These are phyloP conservation scores for Danaus chrysippus DNA, from an alignment of 2,888 invertebrate species.

Conservation along the genomic window DNA sequence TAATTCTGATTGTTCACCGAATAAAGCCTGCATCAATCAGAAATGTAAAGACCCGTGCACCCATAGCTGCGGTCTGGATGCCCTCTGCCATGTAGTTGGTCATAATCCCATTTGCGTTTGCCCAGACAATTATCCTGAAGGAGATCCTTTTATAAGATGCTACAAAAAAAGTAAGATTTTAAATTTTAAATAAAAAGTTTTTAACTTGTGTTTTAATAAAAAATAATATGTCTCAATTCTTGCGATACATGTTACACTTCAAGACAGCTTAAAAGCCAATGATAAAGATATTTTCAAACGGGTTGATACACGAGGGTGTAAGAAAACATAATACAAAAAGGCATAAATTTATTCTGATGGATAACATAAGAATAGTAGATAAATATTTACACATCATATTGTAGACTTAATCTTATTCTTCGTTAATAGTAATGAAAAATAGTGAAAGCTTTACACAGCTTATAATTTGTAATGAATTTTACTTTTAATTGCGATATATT, in stretches of 20 bases:
- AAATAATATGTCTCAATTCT: too few relatives aligned
- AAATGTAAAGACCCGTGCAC: conserved; percentile 88
- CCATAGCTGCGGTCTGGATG: conserved; percentile 87
- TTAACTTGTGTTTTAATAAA: neutral
- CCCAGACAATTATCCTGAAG: conserved; percentile 81
- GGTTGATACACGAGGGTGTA: too few relatives aligned
- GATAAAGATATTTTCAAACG: too few relatives aligned
- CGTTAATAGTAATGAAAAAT: too few relatives aligned
- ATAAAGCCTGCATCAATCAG: conserved; percentile 85
- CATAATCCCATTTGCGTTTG: conserved; percentile 91
- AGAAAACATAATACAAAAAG: too few relatives aligned
- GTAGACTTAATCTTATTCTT: too few relatives aligned
- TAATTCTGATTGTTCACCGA: conserved; percentile 86
- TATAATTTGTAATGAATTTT: neutral
- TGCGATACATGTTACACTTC: too few relatives aligned
- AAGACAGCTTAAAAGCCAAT: too few relatives aligned
- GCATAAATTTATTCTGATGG: too few relatives aligned
- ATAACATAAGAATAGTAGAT: too few relatives aligned
- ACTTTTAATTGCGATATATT: neutral
- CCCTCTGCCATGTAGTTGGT: conserved; percentile 87
- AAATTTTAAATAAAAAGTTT: conserved; percentile 1
- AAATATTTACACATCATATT: too few relatives aligned
- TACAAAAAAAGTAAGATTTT: conserved; percentile 59
- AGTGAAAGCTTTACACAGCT: too few relatives aligned
- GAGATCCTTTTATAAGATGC: conserved; percentile 89